Evolutionary conservation across 2,797 vertebrate species (phyloP), one percentile per base, ranked within the genome.

Genomic region (Cuculus canorus): DNA sequence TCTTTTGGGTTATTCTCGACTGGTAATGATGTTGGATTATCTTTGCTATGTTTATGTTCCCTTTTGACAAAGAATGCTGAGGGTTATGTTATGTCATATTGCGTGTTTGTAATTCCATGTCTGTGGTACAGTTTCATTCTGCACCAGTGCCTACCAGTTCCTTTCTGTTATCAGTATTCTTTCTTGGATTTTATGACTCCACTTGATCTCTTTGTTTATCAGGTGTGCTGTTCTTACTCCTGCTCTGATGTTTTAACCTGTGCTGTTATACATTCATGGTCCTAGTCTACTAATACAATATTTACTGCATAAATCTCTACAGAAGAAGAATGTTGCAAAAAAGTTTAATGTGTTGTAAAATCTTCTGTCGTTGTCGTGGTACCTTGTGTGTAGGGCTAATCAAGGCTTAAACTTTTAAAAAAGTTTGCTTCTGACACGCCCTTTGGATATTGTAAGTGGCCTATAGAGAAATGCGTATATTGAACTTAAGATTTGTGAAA

Each of bases 101-200:
- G 0, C 1, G 0, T 56, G 13, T 68, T 86, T 84, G 15, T 2
- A 3, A n/a, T 45, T 78, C 33, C 3, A 2, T 30, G 12, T 77
- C 11, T 3, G 3, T 52, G 21, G 6, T 60, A 37, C 2, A 1
- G 5, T 75, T 18, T 64, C 23, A 27, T 13, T 12, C 7, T 70
- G 15, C 8, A 27, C 6, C 18, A 14, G 35, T 35, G 22, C 27
- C 35, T 89, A 33, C 25, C 27, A 43, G 37, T 50, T 91, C 13
- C 7, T 28, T 64, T 82, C 25, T 43, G 32, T 79, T 87, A 35
- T 0, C 17, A 52, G 0, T 63, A 23, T 24, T 66, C 24, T 60
- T 60, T 56, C n/a, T 48, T 76, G 35, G 18, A n/a, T 85, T 25
- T 72, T 79, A 32, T 35, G 8, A 22, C 5, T 76, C 6, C 10